Conservation (phyloP, 2,113 vertebrate species). For the Erythrocercus mccallii region DNA sequence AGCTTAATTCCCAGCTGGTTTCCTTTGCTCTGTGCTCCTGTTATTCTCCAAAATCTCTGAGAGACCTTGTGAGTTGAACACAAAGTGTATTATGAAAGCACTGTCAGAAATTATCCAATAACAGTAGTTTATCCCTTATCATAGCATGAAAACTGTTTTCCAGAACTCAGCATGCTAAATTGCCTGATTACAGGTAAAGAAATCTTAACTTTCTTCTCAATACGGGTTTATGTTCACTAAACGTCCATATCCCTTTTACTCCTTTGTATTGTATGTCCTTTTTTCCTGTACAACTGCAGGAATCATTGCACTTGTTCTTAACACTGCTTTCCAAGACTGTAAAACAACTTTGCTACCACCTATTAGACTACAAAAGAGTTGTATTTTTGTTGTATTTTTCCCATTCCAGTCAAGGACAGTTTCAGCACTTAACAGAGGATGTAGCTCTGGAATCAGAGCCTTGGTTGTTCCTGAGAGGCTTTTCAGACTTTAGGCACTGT, state of each 20-base stretch:
- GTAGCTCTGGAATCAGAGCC: neutral
- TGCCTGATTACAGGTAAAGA: neutral
- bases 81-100: neutral
- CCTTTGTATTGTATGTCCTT: neutral
- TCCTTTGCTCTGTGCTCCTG: neutral
- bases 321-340: neutral
- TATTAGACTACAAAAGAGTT: neutral
- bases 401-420: neutral
- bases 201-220: neutral
- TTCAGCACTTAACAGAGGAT: neutral
- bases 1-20: neutral
- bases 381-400: neutral
- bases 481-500: neutral
- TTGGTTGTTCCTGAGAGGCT: neutral
- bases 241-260: neutral
- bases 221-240: neutral
- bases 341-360: neutral
- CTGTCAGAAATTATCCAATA: neutral
- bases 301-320: neutral
- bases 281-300: neutral
- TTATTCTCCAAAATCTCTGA: neutral
- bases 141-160: neutral
- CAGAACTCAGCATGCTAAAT: neutral
- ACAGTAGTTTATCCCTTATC: neutral
- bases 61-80: neutral